Conservation (phyloP, 2,113 vertebrate species). For the Cygnus atratus region DNA sequence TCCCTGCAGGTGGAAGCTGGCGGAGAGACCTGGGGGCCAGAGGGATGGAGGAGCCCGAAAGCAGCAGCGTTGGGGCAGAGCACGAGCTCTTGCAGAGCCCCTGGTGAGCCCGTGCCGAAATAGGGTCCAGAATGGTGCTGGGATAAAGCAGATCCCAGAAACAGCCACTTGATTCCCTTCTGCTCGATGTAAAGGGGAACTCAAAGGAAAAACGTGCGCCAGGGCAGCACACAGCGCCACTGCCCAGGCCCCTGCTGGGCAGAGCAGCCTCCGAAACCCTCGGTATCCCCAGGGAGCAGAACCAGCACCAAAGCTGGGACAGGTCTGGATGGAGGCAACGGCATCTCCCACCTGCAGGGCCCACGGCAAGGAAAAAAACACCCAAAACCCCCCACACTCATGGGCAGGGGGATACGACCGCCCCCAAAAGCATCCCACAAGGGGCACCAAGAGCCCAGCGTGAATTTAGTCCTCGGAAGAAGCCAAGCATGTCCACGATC, state of each 20-base stretch:
- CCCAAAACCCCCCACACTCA: no score
- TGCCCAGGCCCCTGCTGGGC: no score
- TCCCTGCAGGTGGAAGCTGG: no score
- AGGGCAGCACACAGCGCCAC: fast-evolving
- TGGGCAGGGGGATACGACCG: no score
- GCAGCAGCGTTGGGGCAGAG: not conserved
- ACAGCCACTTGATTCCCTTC: not conserved
- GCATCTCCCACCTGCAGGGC: not conserved
- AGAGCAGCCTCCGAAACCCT: not conserved
- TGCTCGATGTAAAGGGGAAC: fast-evolving
- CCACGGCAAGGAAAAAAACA: not conserved
- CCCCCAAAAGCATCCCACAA: not conserved
- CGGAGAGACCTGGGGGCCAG: not conserved
- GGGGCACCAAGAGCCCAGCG: fast-evolving
- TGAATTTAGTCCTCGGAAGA: fast-evolving
- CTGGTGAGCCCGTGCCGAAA: no score
- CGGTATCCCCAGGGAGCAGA: fast-evolving
- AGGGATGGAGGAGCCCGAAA: not conserved
- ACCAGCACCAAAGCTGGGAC: not conserved
- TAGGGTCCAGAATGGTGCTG: no score
- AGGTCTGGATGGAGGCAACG: fast-evolving
- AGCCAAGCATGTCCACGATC: not conserved
- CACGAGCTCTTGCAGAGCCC: not conserved
- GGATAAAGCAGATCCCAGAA: not conserved
- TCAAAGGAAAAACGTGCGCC: fast-evolving